A percentile compares a stretch with the other conserved stretches of the same genome.
phyloP scores from a whole-genome alignment of 2,888 invertebrate genomes.

The Eustalomyia histrio region DNA sequence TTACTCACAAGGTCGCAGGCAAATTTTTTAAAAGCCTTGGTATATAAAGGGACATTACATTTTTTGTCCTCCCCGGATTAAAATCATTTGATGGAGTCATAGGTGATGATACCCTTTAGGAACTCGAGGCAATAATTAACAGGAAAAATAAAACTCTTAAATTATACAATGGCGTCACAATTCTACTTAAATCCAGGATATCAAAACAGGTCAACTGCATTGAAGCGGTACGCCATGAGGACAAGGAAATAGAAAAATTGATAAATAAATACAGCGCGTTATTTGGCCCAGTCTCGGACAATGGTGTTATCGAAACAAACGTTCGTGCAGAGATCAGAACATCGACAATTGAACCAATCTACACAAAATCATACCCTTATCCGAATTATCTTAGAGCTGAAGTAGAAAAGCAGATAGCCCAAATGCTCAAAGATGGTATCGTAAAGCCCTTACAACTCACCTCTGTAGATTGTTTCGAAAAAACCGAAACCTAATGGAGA shows the following conservation, averaged over 20 bases:
- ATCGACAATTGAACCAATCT: slow-evolving; percentile 49
- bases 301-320: slow-evolving; percentile 32
- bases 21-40: slow-evolving; percentile 24
- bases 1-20: slow-evolving; percentile 1
- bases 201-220: slow-evolving; percentile 5
- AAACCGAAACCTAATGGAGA: background rate
- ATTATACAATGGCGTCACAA: background rate
- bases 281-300: slow-evolving; percentile 46
- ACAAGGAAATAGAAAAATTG: background rate
- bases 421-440: slow-evolving; percentile 19
- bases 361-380: slow-evolving; percentile 57
- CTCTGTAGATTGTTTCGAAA: slow-evolving; percentile 8
- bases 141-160: slow-evolving; percentile 7
- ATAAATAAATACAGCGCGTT: slow-evolving; percentile 17
- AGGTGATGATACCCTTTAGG: slow-evolving; percentile 21
- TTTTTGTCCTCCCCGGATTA: slow-evolving; percentile 30
- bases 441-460: slow-evolving; percentile 30
- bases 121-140: slow-evolving; percentile 29
- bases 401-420: slow-evolving; percentile 1
- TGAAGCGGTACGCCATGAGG: background rate
- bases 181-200: slow-evolving; percentile 4
- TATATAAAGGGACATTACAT: background rate
- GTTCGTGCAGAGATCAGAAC: slow-evolving; percentile 59
- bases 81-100: slow-evolving; percentile 33
- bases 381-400: slow-evolving; percentile 24